Base-by-base conservation (phyloP, 2,797 vertebrate species). In the Schizopygopsis pylzovi region DNA sequence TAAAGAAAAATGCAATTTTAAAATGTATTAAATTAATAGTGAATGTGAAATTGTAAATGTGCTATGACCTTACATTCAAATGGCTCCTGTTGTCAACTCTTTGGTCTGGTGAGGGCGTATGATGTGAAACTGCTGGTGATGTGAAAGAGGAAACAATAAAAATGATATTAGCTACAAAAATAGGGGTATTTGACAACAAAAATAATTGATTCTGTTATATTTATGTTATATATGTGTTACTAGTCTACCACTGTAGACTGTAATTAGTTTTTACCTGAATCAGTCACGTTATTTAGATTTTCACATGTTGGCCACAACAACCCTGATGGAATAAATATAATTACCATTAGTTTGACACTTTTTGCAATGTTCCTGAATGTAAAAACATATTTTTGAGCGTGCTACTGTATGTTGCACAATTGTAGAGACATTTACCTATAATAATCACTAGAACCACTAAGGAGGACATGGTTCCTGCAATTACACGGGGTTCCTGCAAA, bases 401-500 rank as follows among this genome's bases (percentile, higher is more conserved):
- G 22, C 7, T 45, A 63, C 8, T 5, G 3, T 25, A 28, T 79
- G 13, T 63, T 61, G 56, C 18, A 77, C 20, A 41, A 41, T n/a
- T 54, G 16, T 59, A 71, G 68, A 25, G 11, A 84, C 56, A 37
- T 54, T 79, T 80, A 88, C 87, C 87, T 76, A 84, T 37, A 25
- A 88, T 20, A 52, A 88, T 18, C 54, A 70, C 52, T 8, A 88
- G 77, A 67, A 86, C 49, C 9, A 33, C 16, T 45, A 83, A 6
- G 20, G 52, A 22, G n/a, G 22, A n/a, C 61, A 63, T 84, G 41
- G 16, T 68, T 25, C 25, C 68, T 45, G 49, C 45, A 9, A 54
- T n/a, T 5, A 45, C 33, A 52, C 63, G 0, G 8, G 25, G 43
- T 47, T 37, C 28, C 84, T 86, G 59, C 65, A 76, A 82, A 84